Percentiles rank a stretch among this genome's conserved stretches.
Conservation (phyloP, 2,888 invertebrate species). For the Epinotia demarniana region DNA sequence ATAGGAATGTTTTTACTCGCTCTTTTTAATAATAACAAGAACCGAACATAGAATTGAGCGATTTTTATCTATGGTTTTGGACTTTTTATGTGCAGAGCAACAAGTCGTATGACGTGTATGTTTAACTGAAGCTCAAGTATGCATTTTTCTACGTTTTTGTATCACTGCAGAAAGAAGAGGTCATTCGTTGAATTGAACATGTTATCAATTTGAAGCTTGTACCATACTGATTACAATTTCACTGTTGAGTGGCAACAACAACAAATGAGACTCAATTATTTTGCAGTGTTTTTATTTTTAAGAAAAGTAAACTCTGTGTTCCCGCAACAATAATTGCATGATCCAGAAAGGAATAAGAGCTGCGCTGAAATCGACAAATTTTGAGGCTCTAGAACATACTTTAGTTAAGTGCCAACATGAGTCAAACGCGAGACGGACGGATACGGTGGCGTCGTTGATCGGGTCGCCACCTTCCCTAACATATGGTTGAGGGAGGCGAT, state of each 20-base stretch:
- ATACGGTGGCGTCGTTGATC: no score
- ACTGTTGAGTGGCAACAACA: neutral
- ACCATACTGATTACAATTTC: neutral
- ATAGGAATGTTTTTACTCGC: neutral
- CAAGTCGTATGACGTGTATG: neutral
- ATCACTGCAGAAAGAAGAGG: neutral
- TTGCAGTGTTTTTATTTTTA: no score
- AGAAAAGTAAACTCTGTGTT: no score
- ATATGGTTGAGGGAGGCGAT: no score
- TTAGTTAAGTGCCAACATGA: no score
- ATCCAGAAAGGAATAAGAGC: no score
- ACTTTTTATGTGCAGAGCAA: neutral
- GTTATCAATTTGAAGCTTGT: neutral
- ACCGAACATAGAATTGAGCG: neutral
- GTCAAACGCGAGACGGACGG: no score
- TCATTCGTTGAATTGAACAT: conserved; percentile 1
- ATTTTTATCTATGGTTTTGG: neutral
- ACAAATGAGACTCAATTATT: neutral
- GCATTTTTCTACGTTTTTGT: neutral
- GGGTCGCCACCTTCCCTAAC: no score
- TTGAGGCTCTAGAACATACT: no score
- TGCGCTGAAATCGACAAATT: no score
- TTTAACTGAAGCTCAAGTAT: neutral
- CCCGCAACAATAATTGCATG: no score
- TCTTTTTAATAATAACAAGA: neutral